Evolutionary conservation across 2,888 invertebrate species (phyloP).

Genomic region (Patella depressa): DNA sequence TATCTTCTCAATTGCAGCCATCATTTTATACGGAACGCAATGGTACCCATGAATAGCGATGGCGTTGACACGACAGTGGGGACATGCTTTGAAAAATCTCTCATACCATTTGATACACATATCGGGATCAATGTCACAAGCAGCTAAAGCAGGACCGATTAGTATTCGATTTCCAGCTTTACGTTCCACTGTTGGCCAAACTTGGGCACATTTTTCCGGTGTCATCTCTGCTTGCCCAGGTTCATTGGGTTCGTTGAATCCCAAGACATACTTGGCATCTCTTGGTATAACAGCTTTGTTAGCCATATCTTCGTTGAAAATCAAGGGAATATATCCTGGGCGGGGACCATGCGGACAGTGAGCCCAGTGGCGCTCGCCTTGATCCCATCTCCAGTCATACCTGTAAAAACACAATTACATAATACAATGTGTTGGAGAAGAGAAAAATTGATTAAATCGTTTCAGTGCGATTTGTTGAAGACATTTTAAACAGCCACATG

Average conservation of each 20-base stretch:
- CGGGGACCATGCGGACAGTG: conserved; percentile 22
- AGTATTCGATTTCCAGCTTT: conserved; percentile 34
- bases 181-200: conserved; percentile 43
- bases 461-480: too few relatives aligned
- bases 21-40: conserved; percentile 38
- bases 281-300: conserved; percentile 19
- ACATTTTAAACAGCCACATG: too few relatives aligned
- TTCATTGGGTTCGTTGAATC: conserved; percentile 52
- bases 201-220: conserved; percentile 37
- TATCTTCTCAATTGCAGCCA: conserved; percentile 33
- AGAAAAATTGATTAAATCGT: too few relatives aligned
- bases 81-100: conserved; percentile 44
- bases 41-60: conserved; percentile 48
- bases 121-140: conserved; percentile 20
- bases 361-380: conserved; percentile 17
- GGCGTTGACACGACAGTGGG: conserved; percentile 44
- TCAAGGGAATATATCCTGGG: conserved; percentile 42
- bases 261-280: conserved; percentile 38
- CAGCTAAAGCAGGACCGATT: conserved; percentile 46
- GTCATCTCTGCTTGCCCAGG: conserved; percentile 43
- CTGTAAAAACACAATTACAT: conserved; percentile 15
- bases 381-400: conserved; percentile 34
- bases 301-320: conserved; percentile 37
- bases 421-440: neutral
- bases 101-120: conserved; percentile 42